Percentiles rank a stretch among this genome's conserved stretches.
Conservation (phyloP, 1,140 invertebrate genomes). For the Pseudomyrmex concolor region DNA sequence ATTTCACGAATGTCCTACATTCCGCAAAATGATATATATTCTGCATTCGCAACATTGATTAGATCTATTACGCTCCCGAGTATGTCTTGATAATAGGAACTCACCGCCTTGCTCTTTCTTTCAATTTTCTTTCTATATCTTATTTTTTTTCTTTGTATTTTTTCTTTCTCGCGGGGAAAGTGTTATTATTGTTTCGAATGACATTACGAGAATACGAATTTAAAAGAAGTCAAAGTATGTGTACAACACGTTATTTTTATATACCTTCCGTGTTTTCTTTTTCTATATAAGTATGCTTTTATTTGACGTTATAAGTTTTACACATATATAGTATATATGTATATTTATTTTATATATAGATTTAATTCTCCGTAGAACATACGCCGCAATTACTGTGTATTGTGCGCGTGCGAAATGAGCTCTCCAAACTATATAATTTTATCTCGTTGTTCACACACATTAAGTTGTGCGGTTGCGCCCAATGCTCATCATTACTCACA, state of each 20-base stretch:
- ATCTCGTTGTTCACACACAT: neutral
- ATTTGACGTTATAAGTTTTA: too few relatives aligned
- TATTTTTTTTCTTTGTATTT: neutral
- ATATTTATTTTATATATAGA: neutral
- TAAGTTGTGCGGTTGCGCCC: neutral
- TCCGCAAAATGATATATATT: conserved; percentile 12
- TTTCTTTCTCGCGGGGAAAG: neutral
- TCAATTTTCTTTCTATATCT: neutral
- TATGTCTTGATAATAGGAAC: neutral
- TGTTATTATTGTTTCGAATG: neutral
- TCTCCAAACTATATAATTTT: conserved; percentile 14
- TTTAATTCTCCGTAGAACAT: neutral
- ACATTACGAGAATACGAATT: too few relatives aligned
- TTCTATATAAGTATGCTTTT: too few relatives aligned
- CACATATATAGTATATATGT: too few relatives aligned
- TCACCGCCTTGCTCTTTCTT: neutral
- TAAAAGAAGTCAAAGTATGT: too few relatives aligned
- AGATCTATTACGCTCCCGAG: neutral
- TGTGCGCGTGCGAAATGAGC: neutral
- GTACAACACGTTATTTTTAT: too few relatives aligned
- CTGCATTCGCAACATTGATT: neutral
- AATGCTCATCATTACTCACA: conserved; percentile 1
- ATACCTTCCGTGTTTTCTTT: too few relatives aligned
- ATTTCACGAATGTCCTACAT: neutral
- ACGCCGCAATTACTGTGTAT: neutral